Conservation (phyloP, 2,888 invertebrate genomes). For the Portevinia maculata region DNA sequence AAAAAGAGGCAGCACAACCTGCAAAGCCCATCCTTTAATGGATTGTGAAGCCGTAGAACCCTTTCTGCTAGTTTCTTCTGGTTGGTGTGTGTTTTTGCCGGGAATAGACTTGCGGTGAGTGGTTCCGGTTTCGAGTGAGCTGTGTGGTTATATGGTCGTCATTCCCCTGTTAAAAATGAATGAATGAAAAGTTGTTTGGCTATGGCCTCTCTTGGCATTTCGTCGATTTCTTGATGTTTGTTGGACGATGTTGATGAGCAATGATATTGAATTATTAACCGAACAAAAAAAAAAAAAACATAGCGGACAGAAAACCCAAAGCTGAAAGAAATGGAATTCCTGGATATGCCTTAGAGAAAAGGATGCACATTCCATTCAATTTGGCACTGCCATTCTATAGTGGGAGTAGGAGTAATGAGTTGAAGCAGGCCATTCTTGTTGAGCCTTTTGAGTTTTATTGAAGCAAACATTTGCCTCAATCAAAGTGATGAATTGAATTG, state of each 20-base stretch:
- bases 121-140: conserved; percentile 32
- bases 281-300: conserved; percentile 7
- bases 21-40: conserved; percentile 56
- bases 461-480: conserved; percentile 56
- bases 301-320: neutral
- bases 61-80: conserved; percentile 27
- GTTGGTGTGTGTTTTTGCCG: neutral
- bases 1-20: neutral
- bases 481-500: conserved; percentile 49
- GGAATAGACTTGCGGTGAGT: conserved; percentile 32
- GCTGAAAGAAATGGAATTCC: conserved; percentile 13
- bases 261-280: conserved; percentile 58
- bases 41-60: conserved; percentile 44
- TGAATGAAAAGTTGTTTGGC: conserved; percentile 48
- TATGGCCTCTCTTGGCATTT: conserved; percentile 37
- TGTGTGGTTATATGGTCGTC: conserved; percentile 4
- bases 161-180: conserved; percentile 39
- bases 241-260: conserved; percentile 28
- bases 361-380: conserved; percentile 64
- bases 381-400: conserved; percentile 27
- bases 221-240: conserved; percentile 54
- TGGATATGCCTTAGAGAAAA: conserved; percentile 21
- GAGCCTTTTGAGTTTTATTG: conserved; percentile 38
- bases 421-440: conserved; percentile 3
- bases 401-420: conserved; percentile 35